phyloP scores from a whole-genome alignment of 2,797 vertebrate genomes.

The Lacerta agilis region DNA sequence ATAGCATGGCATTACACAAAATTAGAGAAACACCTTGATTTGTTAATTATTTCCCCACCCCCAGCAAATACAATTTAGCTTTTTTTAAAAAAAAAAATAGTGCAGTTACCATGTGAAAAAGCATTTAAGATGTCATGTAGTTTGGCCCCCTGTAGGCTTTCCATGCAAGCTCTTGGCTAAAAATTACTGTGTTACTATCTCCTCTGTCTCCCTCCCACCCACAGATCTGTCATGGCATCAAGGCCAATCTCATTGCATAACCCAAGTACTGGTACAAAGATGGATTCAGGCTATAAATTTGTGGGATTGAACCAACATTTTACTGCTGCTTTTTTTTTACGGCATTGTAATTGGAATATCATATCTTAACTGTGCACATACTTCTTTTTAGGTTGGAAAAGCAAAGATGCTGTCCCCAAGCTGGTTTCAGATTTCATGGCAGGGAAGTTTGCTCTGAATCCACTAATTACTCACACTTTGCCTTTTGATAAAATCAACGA shows the following conservation, averaged over 20 bases:
- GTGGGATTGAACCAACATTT: constrained; percentile 27
- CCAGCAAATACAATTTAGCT: too few species aligned
- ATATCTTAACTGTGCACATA: fast-evolving
- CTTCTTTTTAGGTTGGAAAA: constrained; percentile 75
- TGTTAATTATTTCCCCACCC: too few species aligned
- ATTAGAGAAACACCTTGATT: too few species aligned
- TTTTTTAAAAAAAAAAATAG: too few species aligned
- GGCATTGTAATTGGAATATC: not conserved
- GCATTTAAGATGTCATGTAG: too few species aligned
- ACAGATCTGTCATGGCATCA: not conserved
- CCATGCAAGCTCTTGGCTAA: too few species aligned
- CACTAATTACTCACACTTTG: constrained; percentile 88
- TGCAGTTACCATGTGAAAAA: too few species aligned
- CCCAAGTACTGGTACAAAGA: not conserved
- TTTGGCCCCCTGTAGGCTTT: too few species aligned
- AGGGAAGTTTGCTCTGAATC: constrained; percentile 86
- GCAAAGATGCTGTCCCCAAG: constrained; percentile 79
- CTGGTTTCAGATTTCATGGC: constrained; percentile 85
- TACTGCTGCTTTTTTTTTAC: not conserved
- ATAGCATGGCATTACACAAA: too few species aligned
- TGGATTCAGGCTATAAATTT: not conserved
- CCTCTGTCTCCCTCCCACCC: not conserved
- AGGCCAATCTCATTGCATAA: not conserved
- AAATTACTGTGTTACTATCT: not conserved
- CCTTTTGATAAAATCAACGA: constrained; percentile 84